Percentiles rank a stretch among this genome's conserved stretches.
phyloP scores from a whole-genome alignment of 2,797 vertebrate genomes.

The Coregonus suidteri region DNA sequence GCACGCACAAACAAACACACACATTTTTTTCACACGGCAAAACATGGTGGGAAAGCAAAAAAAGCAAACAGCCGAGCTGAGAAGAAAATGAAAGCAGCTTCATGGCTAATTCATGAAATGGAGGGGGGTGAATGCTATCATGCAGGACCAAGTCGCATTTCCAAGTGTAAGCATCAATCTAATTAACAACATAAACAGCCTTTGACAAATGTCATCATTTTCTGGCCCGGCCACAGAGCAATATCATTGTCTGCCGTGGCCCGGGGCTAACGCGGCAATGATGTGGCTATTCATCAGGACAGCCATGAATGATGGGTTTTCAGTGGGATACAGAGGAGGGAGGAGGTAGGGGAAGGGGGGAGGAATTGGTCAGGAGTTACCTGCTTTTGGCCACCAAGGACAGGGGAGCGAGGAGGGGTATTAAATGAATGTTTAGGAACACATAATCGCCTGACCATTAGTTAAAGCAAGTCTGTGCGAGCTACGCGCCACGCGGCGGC shows the following conservation, averaged over 20 bases:
- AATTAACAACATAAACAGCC: slow-evolving; percentile 80
- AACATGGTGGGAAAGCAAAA: slow-evolving; percentile 9
- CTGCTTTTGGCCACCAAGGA: slow-evolving; percentile 55
- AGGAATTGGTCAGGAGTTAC: slow-evolving; percentile 56
- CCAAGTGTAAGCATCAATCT: slow-evolving; percentile 62
- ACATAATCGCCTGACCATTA: slow-evolving; percentile 27
- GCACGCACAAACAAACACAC: background rate
- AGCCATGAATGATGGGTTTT: slow-evolving; percentile 70
- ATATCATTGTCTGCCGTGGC: slow-evolving; percentile 73
- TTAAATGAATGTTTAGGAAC: slow-evolving; percentile 66
- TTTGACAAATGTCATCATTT: slow-evolving; percentile 80
- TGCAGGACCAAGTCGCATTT: slow-evolving; percentile 32
- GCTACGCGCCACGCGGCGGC: slow-evolving; percentile 28
- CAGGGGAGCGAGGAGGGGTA: slow-evolving; percentile 49
- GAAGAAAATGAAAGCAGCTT: slow-evolving; percentile 15
- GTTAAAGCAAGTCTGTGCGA: slow-evolving; percentile 32
- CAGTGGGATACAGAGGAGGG: slow-evolving; percentile 37
- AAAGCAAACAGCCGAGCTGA: background rate
- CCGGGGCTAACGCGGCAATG: slow-evolving; percentile 65
- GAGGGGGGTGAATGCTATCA: background rate
- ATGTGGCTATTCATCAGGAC: slow-evolving; percentile 77
- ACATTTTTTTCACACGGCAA: background rate
- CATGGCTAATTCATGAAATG: slow-evolving; percentile 33
- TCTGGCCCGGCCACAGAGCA: slow-evolving; percentile 67
- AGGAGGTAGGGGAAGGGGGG: slow-evolving; percentile 28